Conservation (phyloP, 2,797 vertebrate species). For the Arctocebus calabarensis region DNA sequence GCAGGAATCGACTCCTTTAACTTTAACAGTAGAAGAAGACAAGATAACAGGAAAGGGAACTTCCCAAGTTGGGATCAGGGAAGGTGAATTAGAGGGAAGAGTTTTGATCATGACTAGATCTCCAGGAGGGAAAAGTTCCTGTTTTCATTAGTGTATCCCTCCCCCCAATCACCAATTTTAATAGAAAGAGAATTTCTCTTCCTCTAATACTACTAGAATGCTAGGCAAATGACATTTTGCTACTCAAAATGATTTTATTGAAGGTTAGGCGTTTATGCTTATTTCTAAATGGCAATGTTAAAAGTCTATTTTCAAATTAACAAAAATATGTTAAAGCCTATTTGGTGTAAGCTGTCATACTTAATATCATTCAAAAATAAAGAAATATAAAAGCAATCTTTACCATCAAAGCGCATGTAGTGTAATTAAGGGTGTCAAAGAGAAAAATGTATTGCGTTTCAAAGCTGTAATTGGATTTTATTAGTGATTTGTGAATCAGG, state of each 20-base stretch:
- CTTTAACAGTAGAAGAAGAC: no score
- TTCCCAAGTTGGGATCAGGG: no score
- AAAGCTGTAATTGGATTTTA: not conserved
- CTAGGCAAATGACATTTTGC: slow-evolving; percentile 8
- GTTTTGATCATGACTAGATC: no score
- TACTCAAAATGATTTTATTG: slow-evolving; percentile 18
- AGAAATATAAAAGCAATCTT: not conserved
- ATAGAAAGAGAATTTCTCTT: not conserved
- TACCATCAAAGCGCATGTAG: not conserved
- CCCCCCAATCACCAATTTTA: not conserved
- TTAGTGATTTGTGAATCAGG: not conserved
- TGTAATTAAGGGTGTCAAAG: not conserved
- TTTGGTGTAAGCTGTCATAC: not conserved
- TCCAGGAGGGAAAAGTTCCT: no score
- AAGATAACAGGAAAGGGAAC: no score
- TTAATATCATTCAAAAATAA: not conserved
- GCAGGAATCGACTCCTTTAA: no score
- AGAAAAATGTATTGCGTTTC: not conserved
- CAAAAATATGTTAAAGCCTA: not conserved
- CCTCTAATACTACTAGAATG: not conserved
- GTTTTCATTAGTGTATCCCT: no score
- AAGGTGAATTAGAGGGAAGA: no score
- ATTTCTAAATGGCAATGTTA: slow-evolving; percentile 10
- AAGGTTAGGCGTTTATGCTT: not conserved
- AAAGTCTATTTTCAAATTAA: slow-evolving; percentile 28